Evolutionary conservation across 2,888 invertebrate species (phyloP), one percentile per base, ranked within the genome.

Genomic region (Altica lythri): DNA sequence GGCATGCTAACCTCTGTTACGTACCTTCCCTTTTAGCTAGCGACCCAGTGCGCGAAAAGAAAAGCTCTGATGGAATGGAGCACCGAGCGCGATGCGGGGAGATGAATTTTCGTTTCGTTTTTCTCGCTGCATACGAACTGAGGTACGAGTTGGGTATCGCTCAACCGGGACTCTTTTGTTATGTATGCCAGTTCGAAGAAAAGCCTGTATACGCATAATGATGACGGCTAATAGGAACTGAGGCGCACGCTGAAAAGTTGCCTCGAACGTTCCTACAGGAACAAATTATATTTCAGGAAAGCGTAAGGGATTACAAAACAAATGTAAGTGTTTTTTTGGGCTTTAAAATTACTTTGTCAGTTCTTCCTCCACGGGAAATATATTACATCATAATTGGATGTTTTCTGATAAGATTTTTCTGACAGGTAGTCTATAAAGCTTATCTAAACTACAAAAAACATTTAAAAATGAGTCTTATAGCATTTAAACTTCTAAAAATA

Each of bases 1-100:
- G 76, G 76, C 74, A 70, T 71, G 71, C 74, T 76, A 76, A 76
- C 75, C 75, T 75, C 70, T 73, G 73, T 74, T 75, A 76, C 74
- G 72, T 72, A 74, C 73, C 71, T 75, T 75, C 75, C 73, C 75
- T 75, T 74, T 75, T 74, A 75, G 75, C 68, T 68, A 13, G 38
- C 49, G 30, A 68, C 68, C 68, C 68, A 55, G 52, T 58, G 57
- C 22, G 44, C 38, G 43, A 42, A 35, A 48, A 32, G 32, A 38
- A n/a, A 9, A 22, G 42, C 30, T 52, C 19, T 37, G 30, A 45
- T 30, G 45, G 45, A 45, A 45, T 29, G 30, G 25, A 22, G 6
- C 40, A 13, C 2, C 8, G 27, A 59, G 52, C 32, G 40, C 25
- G 42, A 14, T 34, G 49, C 48, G 53, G 47, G 8, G 56, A 2